Percentiles rank a stretch among this genome's conserved stretches.
Conservation (phyloP, 1,140 invertebrate genomes). For the Lordiphosa collinella region DNA sequence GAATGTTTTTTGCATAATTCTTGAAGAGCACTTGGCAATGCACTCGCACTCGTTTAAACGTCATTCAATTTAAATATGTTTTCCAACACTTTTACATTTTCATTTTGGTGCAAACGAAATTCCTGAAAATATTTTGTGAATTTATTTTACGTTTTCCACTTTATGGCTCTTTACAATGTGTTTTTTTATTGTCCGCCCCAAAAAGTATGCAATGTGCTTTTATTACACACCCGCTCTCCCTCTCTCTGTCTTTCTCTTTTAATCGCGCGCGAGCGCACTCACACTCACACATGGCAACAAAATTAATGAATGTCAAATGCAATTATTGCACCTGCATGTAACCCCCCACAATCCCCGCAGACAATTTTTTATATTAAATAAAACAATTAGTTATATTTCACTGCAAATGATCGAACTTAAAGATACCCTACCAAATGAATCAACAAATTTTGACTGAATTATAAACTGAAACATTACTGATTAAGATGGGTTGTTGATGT, state of each 20-base stretch:
- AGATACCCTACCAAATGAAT: too few relatives aligned
- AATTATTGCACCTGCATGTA: constrained; percentile 71
- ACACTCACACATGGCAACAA: constrained; percentile 15
- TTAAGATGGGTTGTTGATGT: too few relatives aligned
- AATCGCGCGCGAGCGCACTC: constrained; percentile 2
- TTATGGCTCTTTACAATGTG: constrained; percentile 14
- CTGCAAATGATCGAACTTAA: not conserved
- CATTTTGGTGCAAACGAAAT: not conserved
- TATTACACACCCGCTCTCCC: constrained; percentile 10
- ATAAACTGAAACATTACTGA: too few relatives aligned
- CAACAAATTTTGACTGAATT: too few relatives aligned
- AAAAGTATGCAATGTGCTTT: constrained; percentile 57
- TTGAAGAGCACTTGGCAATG: too few relatives aligned
- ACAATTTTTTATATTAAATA: not conserved
- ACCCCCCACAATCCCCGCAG: not conserved
- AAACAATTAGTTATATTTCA: too few relatives aligned
- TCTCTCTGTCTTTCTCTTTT: not conserved
- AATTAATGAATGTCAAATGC: constrained; percentile 71
- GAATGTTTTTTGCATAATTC: too few relatives aligned
- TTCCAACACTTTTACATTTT: too few relatives aligned
- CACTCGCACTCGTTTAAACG: too few relatives aligned
- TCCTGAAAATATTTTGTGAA: constrained; percentile 17
- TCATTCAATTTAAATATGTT: too few relatives aligned
- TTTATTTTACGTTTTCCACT: constrained; percentile 26
- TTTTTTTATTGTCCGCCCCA: constrained; percentile 40